Evolutionary conservation across 2,888 invertebrate genomes (phyloP).

Genomic region (Melolontha melolontha): DNA sequence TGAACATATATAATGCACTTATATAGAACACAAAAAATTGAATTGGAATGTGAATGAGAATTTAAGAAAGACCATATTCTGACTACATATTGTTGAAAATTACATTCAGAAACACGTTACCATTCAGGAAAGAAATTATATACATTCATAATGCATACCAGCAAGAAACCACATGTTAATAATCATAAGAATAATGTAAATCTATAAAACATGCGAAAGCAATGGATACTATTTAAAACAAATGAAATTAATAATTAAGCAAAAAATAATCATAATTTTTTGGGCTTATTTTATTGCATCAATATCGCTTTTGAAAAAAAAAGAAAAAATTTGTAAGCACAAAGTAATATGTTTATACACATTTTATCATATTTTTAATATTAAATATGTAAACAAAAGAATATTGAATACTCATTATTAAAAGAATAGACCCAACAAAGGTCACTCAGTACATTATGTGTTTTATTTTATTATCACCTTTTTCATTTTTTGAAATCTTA

Average conservation of each 20-base stretch:
- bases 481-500: neutral
- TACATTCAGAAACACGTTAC: neutral
- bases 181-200: conserved; percentile 34
- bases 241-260: conserved; percentile 11
- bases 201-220: conserved; percentile 13
- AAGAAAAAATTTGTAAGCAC: conserved; percentile 63
- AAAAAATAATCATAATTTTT: conserved; percentile 40
- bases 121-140: conserved; percentile 12
- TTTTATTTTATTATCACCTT: conserved; percentile 19
- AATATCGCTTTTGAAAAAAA: conserved; percentile 57
- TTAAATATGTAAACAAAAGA: conserved; percentile 50
- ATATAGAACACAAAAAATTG: no score
- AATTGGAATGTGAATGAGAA: no score
- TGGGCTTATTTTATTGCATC: conserved; percentile 52
- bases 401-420: conserved; percentile 45
- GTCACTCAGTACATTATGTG: conserved; percentile 24
- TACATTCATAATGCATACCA: conserved; percentile 17
- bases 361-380: conserved; percentile 66
- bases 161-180: conserved; percentile 27
- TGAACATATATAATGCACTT: no score
- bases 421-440: conserved; percentile 35
- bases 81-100: no score
- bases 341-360: conserved; percentile 65
- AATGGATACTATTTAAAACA: neutral
- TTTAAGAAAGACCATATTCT: no score